Base-by-base conservation (phyloP, 2,888 invertebrate species). In the Apoda limacodes region DNA sequence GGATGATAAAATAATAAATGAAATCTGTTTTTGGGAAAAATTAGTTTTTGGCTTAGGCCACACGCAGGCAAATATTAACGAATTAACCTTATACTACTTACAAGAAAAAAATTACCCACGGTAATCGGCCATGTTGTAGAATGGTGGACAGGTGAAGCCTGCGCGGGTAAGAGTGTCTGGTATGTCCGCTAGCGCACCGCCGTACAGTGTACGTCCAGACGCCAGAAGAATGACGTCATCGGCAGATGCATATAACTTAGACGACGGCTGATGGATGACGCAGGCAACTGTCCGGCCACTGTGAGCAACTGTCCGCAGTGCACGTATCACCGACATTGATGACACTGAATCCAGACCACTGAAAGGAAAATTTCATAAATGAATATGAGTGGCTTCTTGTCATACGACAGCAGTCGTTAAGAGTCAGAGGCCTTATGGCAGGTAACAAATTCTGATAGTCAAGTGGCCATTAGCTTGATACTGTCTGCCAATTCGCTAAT, bases 221-320 rank as follows among this genome's bases (percentile, higher is more conserved):
- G 87, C 83, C 10, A 92, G 63, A 23, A 91, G 76, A 42, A 89
- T 82, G 36, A 91, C 66, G 71, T 90, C 85, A 58, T 92, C 90
- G 44, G 91, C 90, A 45, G 84, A 83, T 28, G 85, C 84, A 62
- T 89, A 89, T 28, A 91, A 82, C 39, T 86, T 85, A 22, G 90
- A 90, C 21, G 88, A 89, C 0, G 92, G 91, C 51, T 92, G 91
- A 67, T 92, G 92, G 40, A 92, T 84, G n/a, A 89, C 86, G 48
- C 90, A 90, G 10, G 87, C 86, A 4, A 92, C 83, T 0, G 88
- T 89, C 22, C 89, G 78, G 0, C 90, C 90, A 10, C 71, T 71
- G 9, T 72, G 68, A 1, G 89, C 87, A 28, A 90, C 82, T 5
- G 81, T 70, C 42, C 83, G 83, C 9, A 91, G 66, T 4, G 89